A percentile compares a stretch with the other conserved stretches of the same genome.
Conservation (phyloP, 2,113 vertebrate genomes). For the Ceyx margarethae region DNA sequence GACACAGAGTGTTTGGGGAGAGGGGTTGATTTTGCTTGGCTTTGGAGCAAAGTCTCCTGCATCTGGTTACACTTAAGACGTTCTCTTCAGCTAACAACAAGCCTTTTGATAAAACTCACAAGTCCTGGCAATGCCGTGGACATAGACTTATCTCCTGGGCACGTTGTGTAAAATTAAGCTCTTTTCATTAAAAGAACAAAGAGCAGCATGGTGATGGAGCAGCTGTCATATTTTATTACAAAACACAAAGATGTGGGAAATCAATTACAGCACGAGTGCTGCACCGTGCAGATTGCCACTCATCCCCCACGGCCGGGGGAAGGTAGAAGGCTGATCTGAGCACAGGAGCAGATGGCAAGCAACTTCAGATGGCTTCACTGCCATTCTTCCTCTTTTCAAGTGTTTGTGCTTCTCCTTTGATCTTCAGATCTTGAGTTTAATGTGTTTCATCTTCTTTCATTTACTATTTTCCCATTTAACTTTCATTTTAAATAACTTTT, state of each 20-base stretch:
- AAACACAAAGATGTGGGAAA: slow-evolving; percentile 60
- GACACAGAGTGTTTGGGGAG: background rate
- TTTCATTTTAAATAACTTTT: slow-evolving; percentile 32
- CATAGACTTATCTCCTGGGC: slow-evolving; percentile 35
- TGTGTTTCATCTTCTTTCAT: slow-evolving; percentile 25
- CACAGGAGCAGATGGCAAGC: slow-evolving; percentile 55
- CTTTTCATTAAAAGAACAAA: slow-evolving; percentile 62
- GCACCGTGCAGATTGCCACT: slow-evolving; percentile 38
- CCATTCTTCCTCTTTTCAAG: slow-evolving; percentile 49
- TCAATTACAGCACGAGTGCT: slow-evolving; percentile 10
- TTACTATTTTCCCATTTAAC: slow-evolving; percentile 26
- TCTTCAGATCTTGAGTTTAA: slow-evolving; percentile 18
- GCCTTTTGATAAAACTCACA: slow-evolving; percentile 37
- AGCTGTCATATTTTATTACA: slow-evolving; percentile 64
- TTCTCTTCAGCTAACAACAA: slow-evolving; percentile 28
- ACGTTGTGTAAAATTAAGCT: slow-evolving; percentile 48
- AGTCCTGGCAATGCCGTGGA: background rate
- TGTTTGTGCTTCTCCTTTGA: slow-evolving; percentile 47
- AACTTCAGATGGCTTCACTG: slow-evolving; percentile 50
- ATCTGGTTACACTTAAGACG: slow-evolving; percentile 38
- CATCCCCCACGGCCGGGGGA: slow-evolving; percentile 3
- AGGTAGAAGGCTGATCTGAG: slow-evolving; percentile 48
- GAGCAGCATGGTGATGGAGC: slow-evolving; percentile 29
- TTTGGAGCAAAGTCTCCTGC: slow-evolving; percentile 29
- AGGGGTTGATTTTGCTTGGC: slow-evolving; percentile 29